Percentiles rank a stretch among this genome's conserved stretches.
Conservation (phyloP, 92 coral and sea anemone genomes). For the Porites rus region DNA sequence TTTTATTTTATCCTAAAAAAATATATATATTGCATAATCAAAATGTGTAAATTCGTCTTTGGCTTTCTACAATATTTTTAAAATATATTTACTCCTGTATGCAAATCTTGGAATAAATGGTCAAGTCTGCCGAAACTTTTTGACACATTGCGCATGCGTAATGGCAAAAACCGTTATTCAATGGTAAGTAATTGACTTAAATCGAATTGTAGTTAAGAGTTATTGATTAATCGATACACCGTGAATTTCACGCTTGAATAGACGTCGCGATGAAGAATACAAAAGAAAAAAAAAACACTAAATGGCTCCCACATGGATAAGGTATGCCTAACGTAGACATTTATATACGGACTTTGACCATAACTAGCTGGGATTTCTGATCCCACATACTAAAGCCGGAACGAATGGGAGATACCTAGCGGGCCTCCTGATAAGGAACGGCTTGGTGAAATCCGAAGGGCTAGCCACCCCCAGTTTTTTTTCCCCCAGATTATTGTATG, state of each 20-base stretch:
- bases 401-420: slow-evolving; percentile 97
- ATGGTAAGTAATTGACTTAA: not conserved
- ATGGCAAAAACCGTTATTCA: not conserved
- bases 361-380: slow-evolving; percentile 35
- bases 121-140: not conserved
- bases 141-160: slow-evolving; percentile 12
- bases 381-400: slow-evolving; percentile 85
- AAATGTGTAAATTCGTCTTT: no score
- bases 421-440: slow-evolving; percentile 96
- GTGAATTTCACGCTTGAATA: not conserved
- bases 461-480: slow-evolving; percentile 72
- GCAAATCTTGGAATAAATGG: no score
- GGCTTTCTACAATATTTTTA: not conserved
- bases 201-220: not conserved
- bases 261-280: not conserved
- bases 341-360: not conserved
- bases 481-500: no score
- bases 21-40: no score
- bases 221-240: not conserved
- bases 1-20: no score
- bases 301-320: slow-evolving; percentile 12
- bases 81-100: no score
- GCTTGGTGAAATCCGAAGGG: slow-evolving; percentile 89
- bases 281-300: not conserved
- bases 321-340: not conserved